Evolutionary conservation across 2,113 vertebrate species (phyloP).

Genomic region (Hepsetus odoe): DNA sequence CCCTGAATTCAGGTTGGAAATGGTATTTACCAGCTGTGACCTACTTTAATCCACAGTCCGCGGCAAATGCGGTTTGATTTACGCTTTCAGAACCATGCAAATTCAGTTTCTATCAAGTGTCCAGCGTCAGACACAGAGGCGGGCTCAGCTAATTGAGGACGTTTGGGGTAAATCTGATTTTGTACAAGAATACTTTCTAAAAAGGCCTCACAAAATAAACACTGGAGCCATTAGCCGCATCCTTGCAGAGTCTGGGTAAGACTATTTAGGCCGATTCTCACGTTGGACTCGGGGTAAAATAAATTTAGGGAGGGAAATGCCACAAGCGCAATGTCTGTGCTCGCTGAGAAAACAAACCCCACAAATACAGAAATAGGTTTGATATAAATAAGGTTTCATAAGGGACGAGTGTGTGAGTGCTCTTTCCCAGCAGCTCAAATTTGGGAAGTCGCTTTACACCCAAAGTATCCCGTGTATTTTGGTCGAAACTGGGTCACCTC

Average conservation of each 20-base stretch:
- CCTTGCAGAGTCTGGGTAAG: not conserved
- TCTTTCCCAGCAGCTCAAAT: not conserved
- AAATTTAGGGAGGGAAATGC: not conserved
- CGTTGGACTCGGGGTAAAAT: not conserved
- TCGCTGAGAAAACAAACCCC: not conserved
- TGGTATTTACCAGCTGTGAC: too few relatives aligned
- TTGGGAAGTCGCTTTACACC: not conserved
- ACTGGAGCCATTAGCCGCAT: not conserved
- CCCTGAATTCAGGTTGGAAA: too few relatives aligned
- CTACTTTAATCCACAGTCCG: too few relatives aligned
- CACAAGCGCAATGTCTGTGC: not conserved
- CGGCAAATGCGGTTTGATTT: too few relatives aligned
- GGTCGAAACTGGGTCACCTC: not conserved
- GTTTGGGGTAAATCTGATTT: too few relatives aligned
- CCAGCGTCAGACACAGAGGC: too few relatives aligned
- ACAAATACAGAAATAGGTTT: not conserved
- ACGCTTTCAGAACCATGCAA: too few relatives aligned
- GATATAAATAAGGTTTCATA: not conserved
- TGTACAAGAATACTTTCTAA: too few relatives aligned
- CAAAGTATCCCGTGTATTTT: not conserved
- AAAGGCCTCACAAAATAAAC: not conserved
- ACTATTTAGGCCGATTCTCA: conserved; percentile 1
- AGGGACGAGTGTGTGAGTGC: not conserved
- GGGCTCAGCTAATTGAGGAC: too few relatives aligned
- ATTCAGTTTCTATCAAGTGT: too few relatives aligned